Evolutionary conservation across 2,797 vertebrate genomes (phyloP).

Genomic region (Agapornis canus): DNA sequence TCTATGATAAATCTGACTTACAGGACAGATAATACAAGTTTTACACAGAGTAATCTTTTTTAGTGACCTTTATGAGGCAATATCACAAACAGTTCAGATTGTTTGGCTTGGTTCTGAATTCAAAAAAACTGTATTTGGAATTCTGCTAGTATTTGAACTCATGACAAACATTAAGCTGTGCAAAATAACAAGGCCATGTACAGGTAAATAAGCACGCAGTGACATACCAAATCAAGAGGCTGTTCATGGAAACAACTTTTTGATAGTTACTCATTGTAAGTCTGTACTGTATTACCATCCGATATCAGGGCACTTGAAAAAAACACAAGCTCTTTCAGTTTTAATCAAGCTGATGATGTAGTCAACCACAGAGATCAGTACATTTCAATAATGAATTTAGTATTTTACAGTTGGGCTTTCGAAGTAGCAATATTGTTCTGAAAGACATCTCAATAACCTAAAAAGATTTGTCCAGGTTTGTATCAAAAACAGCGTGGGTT

Average conservation of each 20-base stretch:
- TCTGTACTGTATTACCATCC: neutral
- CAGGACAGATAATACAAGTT: neutral
- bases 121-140: neutral
- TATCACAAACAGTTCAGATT: neutral
- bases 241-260: neutral
- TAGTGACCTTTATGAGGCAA: neutral
- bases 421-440: neutral
- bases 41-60: neutral
- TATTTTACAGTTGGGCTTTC: neutral
- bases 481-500: neutral
- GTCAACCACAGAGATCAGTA: neutral
- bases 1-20: neutral
- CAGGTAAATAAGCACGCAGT: neutral
- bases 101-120: neutral
- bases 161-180: neutral
- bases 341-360: neutral
- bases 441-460: neutral
- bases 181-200: neutral
- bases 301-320: neutral
- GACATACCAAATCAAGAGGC: neutral
- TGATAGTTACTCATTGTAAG: neutral
- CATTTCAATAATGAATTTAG: neutral
- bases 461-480: neutral
- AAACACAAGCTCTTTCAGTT: neutral
- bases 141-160: neutral